phyloP scores from a whole-genome alignment of 2,113 vertebrate genomes.

The Daphoenositta chrysoptera region DNA sequence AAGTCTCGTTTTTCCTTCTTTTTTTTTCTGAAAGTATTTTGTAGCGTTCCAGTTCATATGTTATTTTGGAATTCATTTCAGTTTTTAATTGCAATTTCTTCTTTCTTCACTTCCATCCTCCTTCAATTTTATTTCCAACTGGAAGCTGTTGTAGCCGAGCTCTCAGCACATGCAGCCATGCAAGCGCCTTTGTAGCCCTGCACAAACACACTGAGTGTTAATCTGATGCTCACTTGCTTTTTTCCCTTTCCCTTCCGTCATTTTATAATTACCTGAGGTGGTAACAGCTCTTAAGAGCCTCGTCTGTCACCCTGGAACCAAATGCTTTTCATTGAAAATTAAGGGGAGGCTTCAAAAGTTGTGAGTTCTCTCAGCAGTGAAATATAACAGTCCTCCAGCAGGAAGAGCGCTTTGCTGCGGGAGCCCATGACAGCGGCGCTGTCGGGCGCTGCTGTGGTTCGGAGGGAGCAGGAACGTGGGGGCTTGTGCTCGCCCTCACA shows the following conservation, averaged over 20 bases:
- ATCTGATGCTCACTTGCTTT: not conserved
- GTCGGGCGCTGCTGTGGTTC: not conserved
- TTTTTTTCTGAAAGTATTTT: not conserved
- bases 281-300: constrained; percentile 64
- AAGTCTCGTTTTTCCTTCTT: not conserved
- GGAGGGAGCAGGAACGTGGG: not conserved
- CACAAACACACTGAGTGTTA: constrained; percentile 24
- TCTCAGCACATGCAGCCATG: not conserved
- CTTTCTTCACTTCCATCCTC: constrained; percentile 22
- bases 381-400: constrained; percentile 20
- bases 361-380: constrained; percentile 42
- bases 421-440: constrained; percentile 24
- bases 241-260: not conserved
- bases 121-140: constrained; percentile 42
- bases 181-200: not conserved
- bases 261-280: constrained; percentile 70
- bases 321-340: constrained; percentile 63
- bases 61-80: not conserved
- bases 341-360: constrained; percentile 56
- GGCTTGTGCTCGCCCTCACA: not conserved
- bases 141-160: not conserved
- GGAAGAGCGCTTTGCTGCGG: constrained; percentile 42
- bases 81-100: constrained; percentile 52
- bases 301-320: constrained; percentile 67
- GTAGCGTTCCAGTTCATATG: not conserved